phyloP scores from a whole-genome alignment of 2,797 vertebrate species.

The Euphonia xanthogaster region DNA sequence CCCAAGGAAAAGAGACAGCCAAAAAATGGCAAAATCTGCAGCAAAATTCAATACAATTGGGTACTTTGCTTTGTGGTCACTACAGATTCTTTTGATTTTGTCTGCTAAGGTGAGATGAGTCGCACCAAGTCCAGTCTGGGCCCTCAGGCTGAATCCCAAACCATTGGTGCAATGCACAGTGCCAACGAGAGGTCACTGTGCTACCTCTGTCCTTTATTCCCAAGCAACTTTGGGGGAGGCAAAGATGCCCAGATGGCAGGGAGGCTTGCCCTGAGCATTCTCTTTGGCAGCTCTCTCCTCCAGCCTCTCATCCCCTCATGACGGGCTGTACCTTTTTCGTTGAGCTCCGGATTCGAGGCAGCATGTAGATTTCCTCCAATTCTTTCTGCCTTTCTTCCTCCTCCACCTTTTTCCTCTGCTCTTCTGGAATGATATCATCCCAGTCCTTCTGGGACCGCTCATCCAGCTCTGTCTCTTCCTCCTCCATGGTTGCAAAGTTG shows the following conservation, averaged over 20 bases:
- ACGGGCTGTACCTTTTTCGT: constrained; percentile 86
- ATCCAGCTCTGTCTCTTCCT: constrained; percentile 85
- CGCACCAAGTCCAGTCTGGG: accelerated
- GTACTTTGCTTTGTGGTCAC: neutral
- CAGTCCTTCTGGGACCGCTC: constrained; percentile 84
- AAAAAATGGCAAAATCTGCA: neutral
- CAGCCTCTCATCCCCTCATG: neutral
- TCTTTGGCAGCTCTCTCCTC: neutral
- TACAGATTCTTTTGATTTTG: neutral
- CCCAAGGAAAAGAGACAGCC: neutral
- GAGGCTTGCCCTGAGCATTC: neutral
- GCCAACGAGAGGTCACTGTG: neutral
- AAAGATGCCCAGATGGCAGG: neutral
- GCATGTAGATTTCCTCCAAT: constrained; percentile 96
- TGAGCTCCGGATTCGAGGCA: constrained; percentile 95
- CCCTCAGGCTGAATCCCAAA: neutral
- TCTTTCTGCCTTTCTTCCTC: constrained; percentile 96
- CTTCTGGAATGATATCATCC: constrained; percentile 97
- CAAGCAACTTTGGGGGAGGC: neutral
- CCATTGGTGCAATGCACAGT: accelerated
- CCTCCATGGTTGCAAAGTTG: constrained; percentile 97
- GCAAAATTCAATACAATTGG: neutral
- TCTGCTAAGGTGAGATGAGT: neutral
- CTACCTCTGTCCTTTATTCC: neutral
- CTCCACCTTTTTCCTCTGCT: constrained; percentile 89